A percentile compares a stretch with the other conserved stretches of the same genome.
These are phyloP conservation scores for Trichonephila clavipes DNA, from an alignment of 1,140 invertebrate species.

Conservation along the genomic window DNA sequence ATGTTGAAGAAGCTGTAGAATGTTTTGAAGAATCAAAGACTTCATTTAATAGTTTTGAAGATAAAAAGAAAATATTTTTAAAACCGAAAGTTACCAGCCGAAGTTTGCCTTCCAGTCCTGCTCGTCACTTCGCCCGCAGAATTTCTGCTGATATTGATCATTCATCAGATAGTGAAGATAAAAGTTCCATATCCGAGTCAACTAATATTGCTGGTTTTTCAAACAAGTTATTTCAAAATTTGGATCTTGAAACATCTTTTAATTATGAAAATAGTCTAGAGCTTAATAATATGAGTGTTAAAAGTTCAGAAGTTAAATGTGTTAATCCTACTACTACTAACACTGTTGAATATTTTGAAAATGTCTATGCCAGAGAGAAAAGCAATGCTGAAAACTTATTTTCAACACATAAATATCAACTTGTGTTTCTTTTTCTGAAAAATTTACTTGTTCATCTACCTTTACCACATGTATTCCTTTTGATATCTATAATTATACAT, in stretches of 20 bases:
- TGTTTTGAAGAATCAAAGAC: constrained; percentile 58
- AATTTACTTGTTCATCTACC: constrained; percentile 1
- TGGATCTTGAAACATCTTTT: neutral
- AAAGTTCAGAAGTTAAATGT: neutral
- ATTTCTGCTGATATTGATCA: constrained; percentile 3
- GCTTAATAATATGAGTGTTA: neutral
- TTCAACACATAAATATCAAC: neutral
- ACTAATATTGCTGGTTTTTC: neutral
- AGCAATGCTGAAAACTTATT: neutral
- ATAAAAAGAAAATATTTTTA: neutral
- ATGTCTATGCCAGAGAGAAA: neutral
- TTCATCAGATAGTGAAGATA: constrained; percentile 36
- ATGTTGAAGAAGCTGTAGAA: constrained; percentile 67
- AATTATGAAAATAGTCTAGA: constrained; percentile 4
- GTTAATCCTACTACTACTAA: neutral
- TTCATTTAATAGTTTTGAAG: neutral
- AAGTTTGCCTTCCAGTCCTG: constrained; percentile 61
- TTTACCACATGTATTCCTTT: constrained; percentile 36
- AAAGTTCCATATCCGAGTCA: constrained; percentile 16
- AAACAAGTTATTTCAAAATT: neutral
- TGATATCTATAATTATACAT: constrained; percentile 43
- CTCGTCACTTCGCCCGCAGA: neutral
- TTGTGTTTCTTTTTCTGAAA: neutral
- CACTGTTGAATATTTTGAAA: constrained; percentile 7
- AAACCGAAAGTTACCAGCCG: neutral